phyloP scores from a whole-genome alignment of 2,888 invertebrate species.

The Desoria tigrina region DNA sequence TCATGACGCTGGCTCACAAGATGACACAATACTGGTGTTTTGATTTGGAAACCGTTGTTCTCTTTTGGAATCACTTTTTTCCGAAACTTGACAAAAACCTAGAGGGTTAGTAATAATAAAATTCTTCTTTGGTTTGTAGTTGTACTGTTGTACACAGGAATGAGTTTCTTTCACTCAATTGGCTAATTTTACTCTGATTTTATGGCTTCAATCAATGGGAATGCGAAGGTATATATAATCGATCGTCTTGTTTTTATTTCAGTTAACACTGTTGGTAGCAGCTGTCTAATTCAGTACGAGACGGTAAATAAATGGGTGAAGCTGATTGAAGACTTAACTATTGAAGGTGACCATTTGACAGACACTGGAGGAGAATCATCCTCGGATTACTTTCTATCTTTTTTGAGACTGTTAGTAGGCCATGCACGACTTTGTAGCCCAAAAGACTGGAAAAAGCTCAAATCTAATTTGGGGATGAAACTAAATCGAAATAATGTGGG shows the following conservation, averaged over 20 bases:
- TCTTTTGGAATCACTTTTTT: conserved; percentile 43
- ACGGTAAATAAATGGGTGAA: conserved; percentile 42
- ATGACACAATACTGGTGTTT: conserved; percentile 45
- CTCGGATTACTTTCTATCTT: conserved; percentile 39
- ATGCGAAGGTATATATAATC: not conserved
- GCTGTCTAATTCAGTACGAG: conserved; percentile 33
- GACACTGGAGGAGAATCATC: not conserved
- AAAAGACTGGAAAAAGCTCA: conserved; percentile 41
- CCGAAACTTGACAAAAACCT: conserved; percentile 39
- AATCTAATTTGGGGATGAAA: conserved; percentile 42
- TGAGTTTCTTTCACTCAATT: no score
- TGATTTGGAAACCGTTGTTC: conserved; percentile 32
- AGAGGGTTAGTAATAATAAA: no score
- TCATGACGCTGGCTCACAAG: conserved; percentile 28
- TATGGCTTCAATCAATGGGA: no score
- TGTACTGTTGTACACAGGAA: no score
- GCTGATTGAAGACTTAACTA: conserved; percentile 16
- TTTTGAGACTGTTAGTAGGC: conserved; percentile 34
- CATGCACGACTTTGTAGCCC: conserved; percentile 17
- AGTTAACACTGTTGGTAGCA: conserved; percentile 22
- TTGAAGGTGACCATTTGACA: not conserved
- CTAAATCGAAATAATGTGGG: conserved; percentile 27
- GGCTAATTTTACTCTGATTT: no score
- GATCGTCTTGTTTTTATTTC: conserved; percentile 4
- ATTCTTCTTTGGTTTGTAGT: no score